Conservation (phyloP, 2,797 vertebrate genomes). For the Eulemur mongoz region DNA sequence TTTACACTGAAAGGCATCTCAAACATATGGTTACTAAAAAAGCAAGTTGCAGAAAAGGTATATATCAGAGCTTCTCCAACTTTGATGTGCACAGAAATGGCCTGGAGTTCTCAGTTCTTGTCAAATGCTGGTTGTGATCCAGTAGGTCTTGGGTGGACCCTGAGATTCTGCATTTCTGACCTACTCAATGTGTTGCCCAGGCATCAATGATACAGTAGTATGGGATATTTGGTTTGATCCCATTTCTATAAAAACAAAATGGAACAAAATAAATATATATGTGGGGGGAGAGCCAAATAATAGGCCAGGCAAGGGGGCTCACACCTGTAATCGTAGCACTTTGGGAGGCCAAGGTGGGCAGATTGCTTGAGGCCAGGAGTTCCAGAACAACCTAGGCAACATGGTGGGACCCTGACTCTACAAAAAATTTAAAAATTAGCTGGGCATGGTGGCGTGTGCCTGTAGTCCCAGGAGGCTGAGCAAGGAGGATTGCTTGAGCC, state of each 20-base stretch:
- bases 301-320: neutral
- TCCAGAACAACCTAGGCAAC: neutral
- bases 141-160: neutral
- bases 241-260: neutral
- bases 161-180: neutral
- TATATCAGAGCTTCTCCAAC: neutral
- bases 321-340: neutral
- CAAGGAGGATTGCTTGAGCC: neutral
- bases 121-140: neutral
- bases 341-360: neutral
- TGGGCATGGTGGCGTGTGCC: neutral
- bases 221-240: neutral
- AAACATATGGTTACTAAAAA: neutral
- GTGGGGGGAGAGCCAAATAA: neutral
- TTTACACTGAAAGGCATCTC: neutral
- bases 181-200: neutral
- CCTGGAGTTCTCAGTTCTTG: neutral
- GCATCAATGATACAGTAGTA: neutral
- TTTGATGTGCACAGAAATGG: neutral
- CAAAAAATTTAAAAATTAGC: neutral
- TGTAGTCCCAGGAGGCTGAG: neutral
- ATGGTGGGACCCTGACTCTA: neutral
- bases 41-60: neutral
- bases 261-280: neutral
- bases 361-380: neutral